These are phyloP conservation scores for Eulithis prunata DNA, from an alignment of 2,888 invertebrate species.

Conservation along the genomic window DNA sequence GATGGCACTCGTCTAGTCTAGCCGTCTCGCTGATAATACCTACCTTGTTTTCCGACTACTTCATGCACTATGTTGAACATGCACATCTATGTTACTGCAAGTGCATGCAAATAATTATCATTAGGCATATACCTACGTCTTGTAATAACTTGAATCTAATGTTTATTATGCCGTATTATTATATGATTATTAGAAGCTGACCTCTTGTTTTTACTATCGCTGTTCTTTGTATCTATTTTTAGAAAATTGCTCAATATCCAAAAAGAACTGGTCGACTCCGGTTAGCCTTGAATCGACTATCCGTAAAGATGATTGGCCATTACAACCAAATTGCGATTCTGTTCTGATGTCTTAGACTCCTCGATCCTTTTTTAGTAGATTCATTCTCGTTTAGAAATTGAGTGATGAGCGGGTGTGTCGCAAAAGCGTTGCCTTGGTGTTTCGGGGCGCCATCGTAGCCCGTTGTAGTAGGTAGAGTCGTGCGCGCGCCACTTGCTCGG, in stretches of 20 bases:
- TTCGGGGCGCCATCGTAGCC: slow-evolving; percentile 77
- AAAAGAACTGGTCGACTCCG: slow-evolving; percentile 56
- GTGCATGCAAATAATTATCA: not conserved
- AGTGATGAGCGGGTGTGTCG: slow-evolving; percentile 71
- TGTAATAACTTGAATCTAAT: not conserved
- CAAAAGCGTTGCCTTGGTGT: slow-evolving; percentile 79
- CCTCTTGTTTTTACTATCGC: slow-evolving; percentile 20
- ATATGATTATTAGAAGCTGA: slow-evolving; percentile 9
- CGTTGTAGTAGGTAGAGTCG: slow-evolving; percentile 73
- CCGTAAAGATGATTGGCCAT: slow-evolving; percentile 56
- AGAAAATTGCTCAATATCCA: slow-evolving; percentile 46
- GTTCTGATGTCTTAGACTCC: slow-evolving; percentile 49
- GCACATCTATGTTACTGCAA: slow-evolving; percentile 20
- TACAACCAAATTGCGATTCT: slow-evolving; percentile 53
- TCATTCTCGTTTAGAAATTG: slow-evolving; percentile 66
- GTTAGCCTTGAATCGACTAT: slow-evolving; percentile 75
- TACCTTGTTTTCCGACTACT: slow-evolving; percentile 46
- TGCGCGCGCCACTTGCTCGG: slow-evolving; percentile 80
- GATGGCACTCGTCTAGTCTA: slow-evolving; percentile 66
- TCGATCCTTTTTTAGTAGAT: slow-evolving; percentile 46
- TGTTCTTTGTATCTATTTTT: slow-evolving; percentile 44
- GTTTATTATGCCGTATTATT: slow-evolving; percentile 12
- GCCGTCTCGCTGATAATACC: slow-evolving; percentile 54
- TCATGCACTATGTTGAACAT: slow-evolving; percentile 38
- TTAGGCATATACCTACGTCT: slow-evolving; percentile 2